Evolutionary conservation across 2,888 invertebrate species (phyloP).

Genomic region (Caenorhabditis imperialis): DNA sequence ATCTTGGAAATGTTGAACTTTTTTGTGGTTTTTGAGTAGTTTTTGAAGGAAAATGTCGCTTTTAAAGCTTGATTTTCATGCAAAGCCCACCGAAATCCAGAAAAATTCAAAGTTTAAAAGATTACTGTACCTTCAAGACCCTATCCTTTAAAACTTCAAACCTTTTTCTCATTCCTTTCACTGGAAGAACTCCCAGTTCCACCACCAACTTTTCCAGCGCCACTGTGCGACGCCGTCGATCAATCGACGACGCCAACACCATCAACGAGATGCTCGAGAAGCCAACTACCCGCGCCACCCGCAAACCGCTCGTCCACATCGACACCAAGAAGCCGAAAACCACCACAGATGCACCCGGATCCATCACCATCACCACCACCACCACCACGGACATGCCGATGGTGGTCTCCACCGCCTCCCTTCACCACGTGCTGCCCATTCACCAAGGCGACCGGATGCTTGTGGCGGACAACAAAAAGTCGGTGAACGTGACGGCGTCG

Average conservation of each 20-base stretch:
- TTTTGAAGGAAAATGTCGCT: too few relatives aligned
- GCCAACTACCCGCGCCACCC: not conserved
- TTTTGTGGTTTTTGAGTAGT: too few relatives aligned
- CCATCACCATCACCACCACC: not conserved
- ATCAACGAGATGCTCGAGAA: conserved; percentile 14
- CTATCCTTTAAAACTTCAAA: too few relatives aligned
- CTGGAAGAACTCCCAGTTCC: too few relatives aligned
- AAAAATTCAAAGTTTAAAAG: too few relatives aligned
- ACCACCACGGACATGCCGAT: not conserved
- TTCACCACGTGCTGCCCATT: not conserved
- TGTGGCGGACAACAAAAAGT: not conserved
- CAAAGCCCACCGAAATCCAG: too few relatives aligned
- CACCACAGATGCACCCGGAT: too few relatives aligned
- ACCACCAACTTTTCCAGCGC: conserved; percentile 7
- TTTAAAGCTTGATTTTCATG: too few relatives aligned
- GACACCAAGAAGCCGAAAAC: not conserved
- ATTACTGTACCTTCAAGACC: too few relatives aligned
- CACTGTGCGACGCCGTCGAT: not conserved
- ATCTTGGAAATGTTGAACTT: too few relatives aligned
- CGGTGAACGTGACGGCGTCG: conserved; percentile 27
- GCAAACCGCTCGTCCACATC: not conserved
- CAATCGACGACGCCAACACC: conserved; percentile 3
- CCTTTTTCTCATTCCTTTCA: too few relatives aligned
- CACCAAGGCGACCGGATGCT: not conserved
- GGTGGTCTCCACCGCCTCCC: not conserved